These are phyloP conservation scores for Philereme transversata DNA, from an alignment of 2,888 invertebrate genomes.

Conservation along the genomic window DNA sequence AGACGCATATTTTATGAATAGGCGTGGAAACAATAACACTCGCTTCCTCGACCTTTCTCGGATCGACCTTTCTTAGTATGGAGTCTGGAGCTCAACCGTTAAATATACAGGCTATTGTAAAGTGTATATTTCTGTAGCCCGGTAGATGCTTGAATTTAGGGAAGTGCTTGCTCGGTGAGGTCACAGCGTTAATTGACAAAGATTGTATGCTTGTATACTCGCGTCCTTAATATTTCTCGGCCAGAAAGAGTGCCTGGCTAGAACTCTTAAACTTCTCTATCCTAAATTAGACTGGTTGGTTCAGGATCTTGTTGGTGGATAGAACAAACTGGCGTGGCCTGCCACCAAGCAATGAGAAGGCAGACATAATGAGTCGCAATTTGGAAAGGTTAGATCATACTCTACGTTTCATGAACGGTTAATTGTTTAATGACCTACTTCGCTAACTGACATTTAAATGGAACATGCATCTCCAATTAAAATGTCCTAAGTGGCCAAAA, in stretches of 20 bases:
- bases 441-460: conserved; percentile 43
- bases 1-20: conserved; percentile 20
- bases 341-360: too few relatives aligned
- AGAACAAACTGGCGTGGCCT: too few relatives aligned
- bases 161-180: too few relatives aligned
- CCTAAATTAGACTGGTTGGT: too few relatives aligned
- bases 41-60: conserved; percentile 5
- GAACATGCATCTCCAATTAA: conserved; percentile 37
- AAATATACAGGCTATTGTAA: neutral
- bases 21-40: conserved; percentile 21
- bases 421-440: conserved; percentile 48
- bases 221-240: too few relatives aligned
- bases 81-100: neutral
- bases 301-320: too few relatives aligned
- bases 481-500: conserved; percentile 10
- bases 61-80: neutral
- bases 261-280: too few relatives aligned
- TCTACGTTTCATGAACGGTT: conserved; percentile 36
- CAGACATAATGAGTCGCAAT: conserved; percentile 13
- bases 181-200: too few relatives aligned
- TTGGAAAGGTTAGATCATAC: conserved; percentile 27
- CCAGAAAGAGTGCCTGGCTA: too few relatives aligned
- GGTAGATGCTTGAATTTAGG: too few relatives aligned
- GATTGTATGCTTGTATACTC: too few relatives aligned
- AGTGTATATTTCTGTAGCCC: too few relatives aligned